Evolutionary conservation across 1,140 invertebrate species (phyloP), one percentile per base, ranked within the genome.

Genomic region (Trissolcus basalis): DNA sequence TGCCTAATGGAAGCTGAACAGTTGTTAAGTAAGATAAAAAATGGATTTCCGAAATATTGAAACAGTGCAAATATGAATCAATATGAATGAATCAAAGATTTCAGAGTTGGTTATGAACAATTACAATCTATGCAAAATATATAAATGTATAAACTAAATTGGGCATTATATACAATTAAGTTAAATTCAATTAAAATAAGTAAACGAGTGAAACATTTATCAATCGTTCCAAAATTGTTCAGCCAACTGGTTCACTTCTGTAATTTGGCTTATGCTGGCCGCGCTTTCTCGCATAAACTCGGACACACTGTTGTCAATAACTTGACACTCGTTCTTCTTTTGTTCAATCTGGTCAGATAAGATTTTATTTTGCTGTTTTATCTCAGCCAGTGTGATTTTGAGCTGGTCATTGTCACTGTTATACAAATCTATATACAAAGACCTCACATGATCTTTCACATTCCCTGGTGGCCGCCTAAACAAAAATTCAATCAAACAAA

Each of bases 401-500:
- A 65, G 8, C 32, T 9, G 10, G 41, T 41, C 11, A 14, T 32
- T 56, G 41, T 48, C 44, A 32, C 49, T 5, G 9, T 15, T 32
- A 43, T 56, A 65, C 39, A 43, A 5, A 49, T 49, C 16, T 39
- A 44, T 43, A 56, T 65, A 32, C 12, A 65, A 16, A 27, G 61
- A 49, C n/a, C 14, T 41, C 36, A 65, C 13, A 13, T 65, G 51
- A 16, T 51, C 9, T 8, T 65, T 50, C 13, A 56, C 61, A 15
- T 65, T 12, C 9, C 61, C 53, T 10, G 61, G 35, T 32, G 61
- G 61, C 41, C 61, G 15, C 61, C 61, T 65, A 16, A 27, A 27
- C n/a, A 27, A 27, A 27, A 1, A 6, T 27, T 6, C 19, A 27
- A 27, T 6, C 1, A 27, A 27, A 27, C 6, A 27, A 27, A 27